Conservation (phyloP, 2,888 invertebrate species). For the Drosophila neonasuta region DNA sequence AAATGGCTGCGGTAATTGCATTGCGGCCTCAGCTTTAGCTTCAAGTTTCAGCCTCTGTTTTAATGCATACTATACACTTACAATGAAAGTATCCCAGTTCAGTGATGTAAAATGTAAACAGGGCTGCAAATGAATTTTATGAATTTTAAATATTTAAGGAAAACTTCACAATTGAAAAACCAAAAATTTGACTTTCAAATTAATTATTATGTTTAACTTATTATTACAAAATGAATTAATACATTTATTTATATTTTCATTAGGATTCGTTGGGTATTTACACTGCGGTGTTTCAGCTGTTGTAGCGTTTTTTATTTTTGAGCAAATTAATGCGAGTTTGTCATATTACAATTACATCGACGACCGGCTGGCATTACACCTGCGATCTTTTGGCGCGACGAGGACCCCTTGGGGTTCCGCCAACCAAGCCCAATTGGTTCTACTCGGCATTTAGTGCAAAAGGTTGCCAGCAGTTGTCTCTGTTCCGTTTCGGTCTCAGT, state of each 20-base stretch:
- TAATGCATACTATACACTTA: constrained; percentile 12
- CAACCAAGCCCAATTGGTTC: constrained; percentile 50
- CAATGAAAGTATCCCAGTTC: background rate
- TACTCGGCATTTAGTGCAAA: constrained; percentile 58
- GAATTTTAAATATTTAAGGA: no score
- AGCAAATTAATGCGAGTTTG: constrained; percentile 68
- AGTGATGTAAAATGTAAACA: background rate
- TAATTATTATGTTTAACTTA: no score
- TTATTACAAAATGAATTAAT: no score
- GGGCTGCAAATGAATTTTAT: no score
- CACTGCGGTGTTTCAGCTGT: background rate
- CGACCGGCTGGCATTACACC: constrained; percentile 69
- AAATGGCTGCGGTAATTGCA: constrained; percentile 75
- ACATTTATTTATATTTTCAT: background rate
- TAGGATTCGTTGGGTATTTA: background rate
- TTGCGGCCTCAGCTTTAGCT: constrained; percentile 39
- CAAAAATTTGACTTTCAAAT: no score
- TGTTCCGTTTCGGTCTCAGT: constrained; percentile 48
- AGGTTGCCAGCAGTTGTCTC: constrained; percentile 36
- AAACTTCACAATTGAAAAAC: no score
- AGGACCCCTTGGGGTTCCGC: constrained; percentile 41
- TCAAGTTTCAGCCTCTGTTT: constrained; percentile 50
- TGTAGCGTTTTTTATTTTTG: constrained; percentile 24
- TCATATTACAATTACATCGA: constrained; percentile 75
- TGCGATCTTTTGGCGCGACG: constrained; percentile 46